These are phyloP conservation scores for Thecocarcelia acutangulata DNA, from an alignment of 2,888 invertebrate species.

Conservation along the genomic window DNA sequence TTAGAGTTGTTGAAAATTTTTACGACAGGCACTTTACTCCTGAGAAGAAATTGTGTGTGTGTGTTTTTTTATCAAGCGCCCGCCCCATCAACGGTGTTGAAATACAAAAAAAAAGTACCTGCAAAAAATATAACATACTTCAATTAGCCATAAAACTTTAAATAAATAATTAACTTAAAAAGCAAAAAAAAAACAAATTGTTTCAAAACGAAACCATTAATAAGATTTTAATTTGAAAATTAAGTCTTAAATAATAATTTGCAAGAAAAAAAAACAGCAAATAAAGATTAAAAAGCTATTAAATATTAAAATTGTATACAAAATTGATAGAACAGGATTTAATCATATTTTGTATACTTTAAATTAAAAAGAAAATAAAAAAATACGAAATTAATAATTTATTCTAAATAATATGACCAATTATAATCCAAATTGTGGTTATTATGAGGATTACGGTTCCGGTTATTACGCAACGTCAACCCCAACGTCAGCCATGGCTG, in stretches of 20 bases:
- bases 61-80: neutral
- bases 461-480: constrained; percentile 74
- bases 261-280: constrained; percentile 11
- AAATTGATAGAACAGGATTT: constrained; percentile 1
- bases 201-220: constrained; percentile 15
- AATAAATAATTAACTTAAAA: constrained; percentile 36
- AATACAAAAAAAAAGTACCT: neutral
- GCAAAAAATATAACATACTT: constrained; percentile 9
- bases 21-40: constrained; percentile 52
- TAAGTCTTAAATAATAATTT: constrained; percentile 53
- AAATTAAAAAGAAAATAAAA: constrained; percentile 15
- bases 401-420: constrained; percentile 75
- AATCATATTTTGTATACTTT: neutral
- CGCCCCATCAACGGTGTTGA: neutral
- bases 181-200: neutral
- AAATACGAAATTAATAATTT: constrained; percentile 34
- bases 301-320: constrained; percentile 14
- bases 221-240: constrained; percentile 40
- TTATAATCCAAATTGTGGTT: constrained; percentile 81
- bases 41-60: constrained; percentile 1
- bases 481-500: constrained; percentile 71
- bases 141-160: constrained; percentile 27
- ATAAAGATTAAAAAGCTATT: constrained; percentile 48
- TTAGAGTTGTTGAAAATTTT: constrained; percentile 63
- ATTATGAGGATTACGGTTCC: constrained; percentile 79